Conservation (phyloP, 1,140 invertebrate species). For the Ceratina calcarata region DNA sequence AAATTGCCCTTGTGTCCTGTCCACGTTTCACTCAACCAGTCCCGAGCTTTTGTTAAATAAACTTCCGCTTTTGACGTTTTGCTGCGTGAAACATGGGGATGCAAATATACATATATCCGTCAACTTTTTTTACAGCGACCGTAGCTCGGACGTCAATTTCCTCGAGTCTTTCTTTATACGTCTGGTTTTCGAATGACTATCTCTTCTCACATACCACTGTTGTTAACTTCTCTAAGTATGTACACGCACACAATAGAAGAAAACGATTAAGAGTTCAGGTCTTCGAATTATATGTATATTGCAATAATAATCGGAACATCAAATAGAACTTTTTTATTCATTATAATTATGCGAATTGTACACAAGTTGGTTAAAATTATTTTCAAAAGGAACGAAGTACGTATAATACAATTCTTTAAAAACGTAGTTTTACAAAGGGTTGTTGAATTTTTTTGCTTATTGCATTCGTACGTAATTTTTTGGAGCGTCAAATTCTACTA, state of each 20-base stretch:
- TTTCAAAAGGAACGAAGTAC: no score
- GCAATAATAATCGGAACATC: neutral
- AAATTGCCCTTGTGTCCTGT: no score
- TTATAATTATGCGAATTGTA: neutral
- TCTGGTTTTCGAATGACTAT: neutral
- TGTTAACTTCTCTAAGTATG: neutral
- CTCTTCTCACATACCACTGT: neutral
- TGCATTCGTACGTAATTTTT: no score
- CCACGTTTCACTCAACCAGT: neutral
- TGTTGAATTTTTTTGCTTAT: no score
- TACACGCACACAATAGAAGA: neutral
- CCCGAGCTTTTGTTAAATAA: slow-evolving; percentile 28
- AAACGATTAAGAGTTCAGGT: neutral
- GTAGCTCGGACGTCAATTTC: slow-evolving; percentile 16
- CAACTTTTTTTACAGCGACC: neutral
- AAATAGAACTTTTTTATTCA: neutral
- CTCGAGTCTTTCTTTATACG: slow-evolving; percentile 17
- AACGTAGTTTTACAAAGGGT: no score
- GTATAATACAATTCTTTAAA: no score
- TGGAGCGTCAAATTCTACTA: no score
- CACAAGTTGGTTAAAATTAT: no score
- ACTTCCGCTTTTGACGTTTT: neutral
- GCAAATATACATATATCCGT: no score
- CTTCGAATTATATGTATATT: neutral
- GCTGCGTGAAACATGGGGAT: neutral